Conservation (phyloP, 2,888 invertebrate genomes). For the Clostera curtula region DNA sequence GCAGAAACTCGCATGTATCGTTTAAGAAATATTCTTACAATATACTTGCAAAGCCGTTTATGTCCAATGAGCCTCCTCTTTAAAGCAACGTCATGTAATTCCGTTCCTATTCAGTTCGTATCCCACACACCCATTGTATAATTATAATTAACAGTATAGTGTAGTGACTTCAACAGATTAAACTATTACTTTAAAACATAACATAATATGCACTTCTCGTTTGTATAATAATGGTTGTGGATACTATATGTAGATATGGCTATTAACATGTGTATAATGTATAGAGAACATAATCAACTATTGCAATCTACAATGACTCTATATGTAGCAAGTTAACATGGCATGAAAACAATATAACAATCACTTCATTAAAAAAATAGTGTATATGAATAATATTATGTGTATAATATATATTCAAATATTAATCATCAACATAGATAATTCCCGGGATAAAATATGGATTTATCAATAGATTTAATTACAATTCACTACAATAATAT, state of each 20-base stretch:
- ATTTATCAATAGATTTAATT: slow-evolving; percentile 55
- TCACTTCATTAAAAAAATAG: slow-evolving; percentile 51
- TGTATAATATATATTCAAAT: slow-evolving; percentile 46
- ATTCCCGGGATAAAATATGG: slow-evolving; percentile 58
- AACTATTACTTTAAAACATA: slow-evolving; percentile 65
- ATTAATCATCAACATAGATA: slow-evolving; percentile 56
- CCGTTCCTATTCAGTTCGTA: slow-evolving; percentile 38
- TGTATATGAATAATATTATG: slow-evolving; percentile 66
- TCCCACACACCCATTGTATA: slow-evolving; percentile 57
- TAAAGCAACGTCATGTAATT: slow-evolving; percentile 47
- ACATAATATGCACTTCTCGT: slow-evolving; percentile 52
- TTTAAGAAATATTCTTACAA: slow-evolving; percentile 42
- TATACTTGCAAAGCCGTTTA: slow-evolving; percentile 47
- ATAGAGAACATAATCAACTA: slow-evolving; percentile 58
- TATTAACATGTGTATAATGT: slow-evolving; percentile 63
- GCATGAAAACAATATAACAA: slow-evolving; percentile 67
- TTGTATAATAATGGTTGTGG: slow-evolving; percentile 45
- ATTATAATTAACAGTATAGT: slow-evolving; percentile 41
- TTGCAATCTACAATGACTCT: slow-evolving; percentile 49
- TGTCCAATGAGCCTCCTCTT: slow-evolving; percentile 56
- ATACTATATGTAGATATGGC: slow-evolving; percentile 44
- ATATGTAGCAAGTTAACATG: slow-evolving; percentile 42
- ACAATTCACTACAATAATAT: slow-evolving; percentile 61
- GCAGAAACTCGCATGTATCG: slow-evolving; percentile 41
- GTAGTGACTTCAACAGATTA: slow-evolving; percentile 60